Conservation (phyloP, 2,888 invertebrate species). For the Oxytorus armatus region DNA sequence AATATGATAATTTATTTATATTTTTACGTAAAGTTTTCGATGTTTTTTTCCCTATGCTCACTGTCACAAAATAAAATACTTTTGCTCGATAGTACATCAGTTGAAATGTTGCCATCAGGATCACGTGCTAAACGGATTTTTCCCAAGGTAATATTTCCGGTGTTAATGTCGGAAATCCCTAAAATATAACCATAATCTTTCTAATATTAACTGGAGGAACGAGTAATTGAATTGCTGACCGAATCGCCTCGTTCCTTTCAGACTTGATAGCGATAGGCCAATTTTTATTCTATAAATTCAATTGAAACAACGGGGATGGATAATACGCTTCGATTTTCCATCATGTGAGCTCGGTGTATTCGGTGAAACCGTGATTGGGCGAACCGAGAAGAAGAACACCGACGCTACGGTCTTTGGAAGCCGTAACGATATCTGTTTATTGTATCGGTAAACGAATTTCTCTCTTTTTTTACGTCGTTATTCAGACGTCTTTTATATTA, state of each 20-base stretch:
- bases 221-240: neutral
- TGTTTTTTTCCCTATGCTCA: too few species aligned
- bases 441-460: neutral
- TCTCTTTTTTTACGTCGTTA: neutral
- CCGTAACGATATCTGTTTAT: constrained; percentile 83
- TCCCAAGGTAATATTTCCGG: too few species aligned
- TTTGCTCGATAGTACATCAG: too few species aligned
- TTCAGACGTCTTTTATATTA: too few species aligned
- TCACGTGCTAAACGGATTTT: too few species aligned
- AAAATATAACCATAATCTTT: too few species aligned
- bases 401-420: constrained; percentile 84
- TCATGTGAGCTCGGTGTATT: constrained; percentile 85
- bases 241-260: constrained; percentile 13
- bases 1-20: too few species aligned
- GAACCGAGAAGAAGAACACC: constrained; percentile 84
- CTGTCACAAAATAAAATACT: too few species aligned
- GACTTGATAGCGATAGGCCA: constrained; percentile 34
- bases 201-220: neutral
- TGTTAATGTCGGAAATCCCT: too few species aligned
- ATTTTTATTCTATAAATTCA: constrained; percentile 9
- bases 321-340: constrained; percentile 59
- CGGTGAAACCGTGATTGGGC: constrained; percentile 85
- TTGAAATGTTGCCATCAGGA: too few species aligned
- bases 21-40: too few species aligned
- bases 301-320: constrained; percentile 62